Evolutionary conservation across 2,113 vertebrate genomes (phyloP).

Genomic region (Cricetomys ansorgei): DNA sequence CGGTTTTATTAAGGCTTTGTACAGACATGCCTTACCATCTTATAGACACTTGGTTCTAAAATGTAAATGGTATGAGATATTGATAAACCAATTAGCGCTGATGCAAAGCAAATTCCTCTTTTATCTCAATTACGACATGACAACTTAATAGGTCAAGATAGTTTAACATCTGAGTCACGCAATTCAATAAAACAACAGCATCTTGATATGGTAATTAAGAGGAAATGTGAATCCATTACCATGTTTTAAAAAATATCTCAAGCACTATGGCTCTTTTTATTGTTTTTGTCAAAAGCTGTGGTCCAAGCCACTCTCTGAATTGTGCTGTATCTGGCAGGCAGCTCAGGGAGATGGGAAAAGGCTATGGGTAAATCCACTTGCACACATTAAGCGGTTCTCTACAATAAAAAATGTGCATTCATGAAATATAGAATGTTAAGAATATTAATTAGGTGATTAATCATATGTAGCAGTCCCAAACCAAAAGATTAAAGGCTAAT

Average conservation of each 20-base stretch:
- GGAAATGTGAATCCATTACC: constrained; percentile 89
- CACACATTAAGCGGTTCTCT: constrained; percentile 60
- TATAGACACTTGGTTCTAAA: constrained; percentile 89
- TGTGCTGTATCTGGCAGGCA: constrained; percentile 53
- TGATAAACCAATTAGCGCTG: constrained; percentile 94
- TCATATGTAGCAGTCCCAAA: constrained; percentile 58
- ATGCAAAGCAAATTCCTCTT: constrained; percentile 93
- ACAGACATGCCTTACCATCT: constrained; percentile 84
- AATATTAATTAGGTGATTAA: constrained; percentile 71
- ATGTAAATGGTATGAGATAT: constrained; percentile 91
- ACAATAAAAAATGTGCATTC: constrained; percentile 60
- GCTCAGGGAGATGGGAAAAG: constrained; percentile 59
- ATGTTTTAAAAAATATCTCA: constrained; percentile 81
- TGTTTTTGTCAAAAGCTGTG: constrained; percentile 75
- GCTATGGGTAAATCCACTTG: constrained; percentile 42
- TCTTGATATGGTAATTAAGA: constrained; percentile 92
- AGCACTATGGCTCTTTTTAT: constrained; percentile 76
- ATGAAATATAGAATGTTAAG: constrained; percentile 66
- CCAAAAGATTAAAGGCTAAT: constrained; percentile 61
- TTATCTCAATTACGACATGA: constrained; percentile 94
- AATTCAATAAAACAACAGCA: constrained; percentile 92
- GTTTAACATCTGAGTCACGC: constrained; percentile 92
- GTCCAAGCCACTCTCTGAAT: background rate
- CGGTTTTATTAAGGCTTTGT: constrained; percentile 83
- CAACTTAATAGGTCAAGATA: constrained; percentile 93